Conservation (phyloP, 2,797 vertebrate genomes). For the Myripristis jacobus region DNA sequence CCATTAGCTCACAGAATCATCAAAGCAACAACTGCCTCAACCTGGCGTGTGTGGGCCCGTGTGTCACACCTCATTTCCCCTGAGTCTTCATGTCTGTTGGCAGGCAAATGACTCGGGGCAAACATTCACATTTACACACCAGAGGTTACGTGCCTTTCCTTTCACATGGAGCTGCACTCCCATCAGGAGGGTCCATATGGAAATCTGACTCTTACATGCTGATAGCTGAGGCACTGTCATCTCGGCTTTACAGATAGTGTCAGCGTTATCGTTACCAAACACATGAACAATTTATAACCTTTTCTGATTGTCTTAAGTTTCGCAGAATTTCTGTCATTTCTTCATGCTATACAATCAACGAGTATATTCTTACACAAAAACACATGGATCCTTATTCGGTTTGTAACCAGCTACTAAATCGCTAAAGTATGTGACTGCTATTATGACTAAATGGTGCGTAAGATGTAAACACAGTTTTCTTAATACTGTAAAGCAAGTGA, state of each 20-base stretch:
- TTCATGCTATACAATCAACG: neutral
- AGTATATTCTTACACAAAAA: neutral
- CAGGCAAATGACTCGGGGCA: constrained; percentile 79
- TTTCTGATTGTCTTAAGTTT: neutral
- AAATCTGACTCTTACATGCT: constrained; percentile 57
- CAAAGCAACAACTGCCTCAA: constrained; percentile 77
- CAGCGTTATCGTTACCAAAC: constrained; percentile 20
- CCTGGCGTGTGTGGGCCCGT: constrained; percentile 70
- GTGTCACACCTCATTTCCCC: constrained; percentile 81
- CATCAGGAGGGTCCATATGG: constrained; percentile 38
- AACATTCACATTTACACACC: constrained; percentile 72
- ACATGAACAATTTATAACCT: constrained; percentile 1
- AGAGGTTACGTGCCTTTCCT: constrained; percentile 64
- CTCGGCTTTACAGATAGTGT: constrained; percentile 25
- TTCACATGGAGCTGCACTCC: constrained; percentile 31
- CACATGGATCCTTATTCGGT: neutral
- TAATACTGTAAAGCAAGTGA: neutral
- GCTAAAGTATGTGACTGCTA: neutral
- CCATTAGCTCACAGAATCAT: constrained; percentile 72
- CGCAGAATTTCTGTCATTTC: neutral
- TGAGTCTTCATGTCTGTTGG: constrained; percentile 72
- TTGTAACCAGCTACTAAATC: neutral
- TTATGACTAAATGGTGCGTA: neutral
- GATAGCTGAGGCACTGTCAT: constrained; percentile 44
- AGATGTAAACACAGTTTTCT: neutral